Conservation (phyloP, 1,140 invertebrate species). For the Danaus plexippus region DNA sequence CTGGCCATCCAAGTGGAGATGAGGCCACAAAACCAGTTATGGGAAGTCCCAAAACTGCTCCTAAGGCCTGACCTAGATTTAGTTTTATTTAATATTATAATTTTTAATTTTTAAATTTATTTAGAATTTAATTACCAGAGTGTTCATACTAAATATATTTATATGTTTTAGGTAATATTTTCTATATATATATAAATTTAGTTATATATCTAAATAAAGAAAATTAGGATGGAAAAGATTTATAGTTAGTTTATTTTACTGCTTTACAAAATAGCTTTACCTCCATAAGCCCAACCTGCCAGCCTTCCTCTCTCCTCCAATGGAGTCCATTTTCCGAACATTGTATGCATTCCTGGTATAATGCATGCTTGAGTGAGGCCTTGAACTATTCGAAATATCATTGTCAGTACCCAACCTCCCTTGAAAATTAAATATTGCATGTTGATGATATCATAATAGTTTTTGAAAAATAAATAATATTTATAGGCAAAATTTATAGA, state of each 20-base stretch:
- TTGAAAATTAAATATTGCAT: conserved; percentile 23
- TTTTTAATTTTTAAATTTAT: no score
- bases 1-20: conserved; percentile 75
- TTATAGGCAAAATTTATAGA: not conserved
- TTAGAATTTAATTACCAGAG: no score
- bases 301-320: conserved; percentile 74
- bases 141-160: no score
- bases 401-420: conserved; percentile 75
- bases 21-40: conserved; percentile 74
- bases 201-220: no score
- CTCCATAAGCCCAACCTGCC: conserved; percentile 74
- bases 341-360: conserved; percentile 83
- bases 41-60: conserved; percentile 76
- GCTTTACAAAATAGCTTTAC: conserved; percentile 37
- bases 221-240: no score
- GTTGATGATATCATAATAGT: not conserved
- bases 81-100: no score
- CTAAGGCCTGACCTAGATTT: conserved; percentile 72
- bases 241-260: no score
- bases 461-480: not conserved
- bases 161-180: no score
- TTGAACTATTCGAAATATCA: conserved; percentile 77
- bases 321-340: conserved; percentile 86
- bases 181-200: no score
- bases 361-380: conserved; percentile 86